Percentiles rank a stretch among this genome's conserved stretches.
Conservation (phyloP, 2,888 invertebrate genomes). For the Epicampocera succincta region DNA sequence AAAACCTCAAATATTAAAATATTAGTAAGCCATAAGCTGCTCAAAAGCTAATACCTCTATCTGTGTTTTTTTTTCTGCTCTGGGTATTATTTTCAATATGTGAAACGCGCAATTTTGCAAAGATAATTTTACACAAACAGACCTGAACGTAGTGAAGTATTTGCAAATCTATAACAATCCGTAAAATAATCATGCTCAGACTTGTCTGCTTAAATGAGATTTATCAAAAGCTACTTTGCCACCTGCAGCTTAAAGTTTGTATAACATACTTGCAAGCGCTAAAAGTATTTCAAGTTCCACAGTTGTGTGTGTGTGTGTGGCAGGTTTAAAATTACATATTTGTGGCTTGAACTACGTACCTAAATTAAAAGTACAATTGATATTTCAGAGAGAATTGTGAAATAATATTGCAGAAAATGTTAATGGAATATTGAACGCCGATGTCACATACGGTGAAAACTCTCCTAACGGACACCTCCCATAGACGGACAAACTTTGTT, state of each 20-base stretch:
- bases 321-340: no score
- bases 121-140: constrained; percentile 41
- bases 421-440: no score
- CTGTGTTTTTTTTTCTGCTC: constrained; percentile 35
- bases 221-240: constrained; percentile 59
- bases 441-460: no score
- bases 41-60: constrained; percentile 60
- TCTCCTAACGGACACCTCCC: no score
- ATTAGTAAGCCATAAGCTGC: constrained; percentile 58
- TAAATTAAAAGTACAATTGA: not conserved
- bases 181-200: constrained; percentile 35
- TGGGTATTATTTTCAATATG: constrained; percentile 34
- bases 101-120: not conserved
- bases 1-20: constrained; percentile 61
- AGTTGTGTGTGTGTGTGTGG: not conserved
- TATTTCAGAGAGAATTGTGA: no score
- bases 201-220: constrained; percentile 45
- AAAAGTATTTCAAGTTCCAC: constrained; percentile 1
- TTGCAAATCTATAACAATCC: constrained; percentile 10
- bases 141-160: constrained; percentile 17
- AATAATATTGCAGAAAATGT: no score
- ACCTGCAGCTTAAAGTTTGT: constrained; percentile 42
- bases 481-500: no score
- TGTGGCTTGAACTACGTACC: not conserved
- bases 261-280: constrained; percentile 22